Percentiles rank a stretch among this genome's conserved stretches.
Conservation (phyloP, 2,888 invertebrate species). For the Perdita meconis region DNA sequence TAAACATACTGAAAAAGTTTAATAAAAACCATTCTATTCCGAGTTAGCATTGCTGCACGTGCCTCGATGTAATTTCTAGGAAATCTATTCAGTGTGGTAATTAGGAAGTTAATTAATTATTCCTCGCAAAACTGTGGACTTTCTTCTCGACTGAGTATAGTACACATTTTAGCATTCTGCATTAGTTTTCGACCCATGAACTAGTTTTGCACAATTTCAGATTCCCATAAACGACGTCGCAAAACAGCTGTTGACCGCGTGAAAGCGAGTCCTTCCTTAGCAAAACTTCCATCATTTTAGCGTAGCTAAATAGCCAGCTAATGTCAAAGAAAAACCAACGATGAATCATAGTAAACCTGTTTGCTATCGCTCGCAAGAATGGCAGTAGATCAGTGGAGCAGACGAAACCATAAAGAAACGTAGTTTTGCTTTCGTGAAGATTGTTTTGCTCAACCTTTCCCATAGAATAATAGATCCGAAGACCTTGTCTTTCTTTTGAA, state of each 20-base stretch:
- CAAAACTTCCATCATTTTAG: slow-evolving; percentile 15
- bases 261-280: slow-evolving; percentile 39
- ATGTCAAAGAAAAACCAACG: slow-evolving; percentile 17
- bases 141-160: neutral
- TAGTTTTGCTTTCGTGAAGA: too few species aligned
- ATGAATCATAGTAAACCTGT: slow-evolving; percentile 32
- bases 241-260: slow-evolving; percentile 4
- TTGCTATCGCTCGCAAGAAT: slow-evolving; percentile 25
- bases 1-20: too few species aligned
- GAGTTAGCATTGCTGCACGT: too few species aligned
- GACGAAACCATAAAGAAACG: slow-evolving; percentile 19
- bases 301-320: neutral
- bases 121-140: neutral
- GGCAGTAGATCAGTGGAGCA: slow-evolving; percentile 59
- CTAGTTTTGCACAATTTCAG: neutral
- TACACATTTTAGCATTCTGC: too few species aligned
- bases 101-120: too few species aligned
- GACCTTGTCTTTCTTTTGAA: neutral
- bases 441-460: neutral
- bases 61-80: too few species aligned
- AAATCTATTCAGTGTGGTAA: too few species aligned
- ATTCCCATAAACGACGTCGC: neutral
- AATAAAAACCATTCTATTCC: too few species aligned
- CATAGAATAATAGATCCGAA: neutral
- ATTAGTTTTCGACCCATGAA: neutral